Conservation (phyloP, 2,797 vertebrate species). For the Hippoglossus hippoglossus region DNA sequence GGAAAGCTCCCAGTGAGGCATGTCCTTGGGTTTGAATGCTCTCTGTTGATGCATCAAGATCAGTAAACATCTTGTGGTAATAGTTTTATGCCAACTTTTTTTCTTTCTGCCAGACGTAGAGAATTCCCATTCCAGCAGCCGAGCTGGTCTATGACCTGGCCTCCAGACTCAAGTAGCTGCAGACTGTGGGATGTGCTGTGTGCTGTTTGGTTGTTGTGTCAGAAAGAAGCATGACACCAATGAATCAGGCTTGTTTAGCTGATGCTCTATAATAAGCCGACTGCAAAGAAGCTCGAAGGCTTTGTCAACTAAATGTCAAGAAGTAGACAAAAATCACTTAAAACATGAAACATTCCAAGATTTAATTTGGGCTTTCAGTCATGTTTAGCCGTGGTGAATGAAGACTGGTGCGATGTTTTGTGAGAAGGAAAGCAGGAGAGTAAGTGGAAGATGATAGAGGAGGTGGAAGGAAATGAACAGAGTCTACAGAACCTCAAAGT, state of each 20-base stretch:
- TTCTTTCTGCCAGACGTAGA: conserved; percentile 26
- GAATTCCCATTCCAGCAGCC: conserved; percentile 12
- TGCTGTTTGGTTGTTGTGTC: conserved; percentile 6
- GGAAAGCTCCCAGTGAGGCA: not conserved
- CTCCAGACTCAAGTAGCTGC: conserved; percentile 2
- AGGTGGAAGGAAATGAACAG: conserved; percentile 36
- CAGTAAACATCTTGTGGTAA: conserved; percentile 27
- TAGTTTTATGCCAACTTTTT: conserved; percentile 23
- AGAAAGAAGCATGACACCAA: not conserved
- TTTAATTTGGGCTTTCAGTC: not conserved
- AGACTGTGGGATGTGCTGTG: not conserved
- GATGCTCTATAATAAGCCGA: not conserved
- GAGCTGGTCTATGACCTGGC: conserved; percentile 2
- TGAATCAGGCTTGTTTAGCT: conserved; percentile 18
- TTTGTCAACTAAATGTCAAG: not conserved
- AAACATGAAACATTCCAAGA: not conserved
- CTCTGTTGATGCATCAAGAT: conserved; percentile 14
- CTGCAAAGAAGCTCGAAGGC: not conserved
- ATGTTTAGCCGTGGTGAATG: not conserved
- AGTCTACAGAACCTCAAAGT: conserved; percentile 34
- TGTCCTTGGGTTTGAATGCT: conserved; percentile 10
- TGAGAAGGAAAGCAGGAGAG: not conserved
- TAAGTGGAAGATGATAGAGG: not conserved
- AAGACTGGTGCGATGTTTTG: not conserved
- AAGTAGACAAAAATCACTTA: not conserved